Conservation (phyloP, 2,888 invertebrate species). For the Sericinus montela region DNA sequence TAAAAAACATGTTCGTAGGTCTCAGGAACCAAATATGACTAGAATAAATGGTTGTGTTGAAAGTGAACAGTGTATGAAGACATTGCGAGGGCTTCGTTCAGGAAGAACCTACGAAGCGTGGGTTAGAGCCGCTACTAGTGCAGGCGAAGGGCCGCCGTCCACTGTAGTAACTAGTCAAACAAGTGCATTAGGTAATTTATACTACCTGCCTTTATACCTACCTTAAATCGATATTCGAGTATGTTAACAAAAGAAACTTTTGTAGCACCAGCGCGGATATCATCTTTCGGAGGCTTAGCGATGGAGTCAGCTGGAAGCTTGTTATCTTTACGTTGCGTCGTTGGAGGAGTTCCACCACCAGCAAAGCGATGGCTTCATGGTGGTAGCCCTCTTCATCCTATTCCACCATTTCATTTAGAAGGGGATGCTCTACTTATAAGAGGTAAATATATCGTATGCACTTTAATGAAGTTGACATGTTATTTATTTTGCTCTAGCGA, state of each 20-base stretch:
- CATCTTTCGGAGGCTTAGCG: constrained; percentile 88
- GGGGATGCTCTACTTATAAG: constrained; percentile 84
- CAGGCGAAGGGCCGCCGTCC: constrained; percentile 82
- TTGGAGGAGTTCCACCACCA: constrained; percentile 88
- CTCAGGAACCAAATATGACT: constrained; percentile 63
- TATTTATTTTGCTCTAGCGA: constrained; percentile 9
- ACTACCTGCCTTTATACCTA: too few relatives aligned
- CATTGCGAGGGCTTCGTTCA: constrained; percentile 83
- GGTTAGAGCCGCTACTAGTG: constrained; percentile 89
- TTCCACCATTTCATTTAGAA: constrained; percentile 82
- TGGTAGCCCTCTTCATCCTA: constrained; percentile 81
- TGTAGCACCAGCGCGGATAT: constrained; percentile 90
- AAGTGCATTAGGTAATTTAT: constrained; percentile 56
- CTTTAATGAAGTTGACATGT: too few relatives aligned
- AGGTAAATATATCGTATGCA: constrained; percentile 73
- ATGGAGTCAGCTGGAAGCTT: constrained; percentile 84
- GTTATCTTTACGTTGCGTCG: constrained; percentile 84
- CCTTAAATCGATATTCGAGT: too few relatives aligned
- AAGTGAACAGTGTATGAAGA: constrained; percentile 74
- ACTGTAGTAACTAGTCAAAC: constrained; percentile 68
- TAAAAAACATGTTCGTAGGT: constrained; percentile 36
- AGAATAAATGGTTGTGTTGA: constrained; percentile 62
- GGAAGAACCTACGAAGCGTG: constrained; percentile 91
- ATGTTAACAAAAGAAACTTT: background rate
- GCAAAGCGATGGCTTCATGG: constrained; percentile 86